Conservation (phyloP, 2,888 invertebrate genomes). For the Diloba caeruleocephala region DNA sequence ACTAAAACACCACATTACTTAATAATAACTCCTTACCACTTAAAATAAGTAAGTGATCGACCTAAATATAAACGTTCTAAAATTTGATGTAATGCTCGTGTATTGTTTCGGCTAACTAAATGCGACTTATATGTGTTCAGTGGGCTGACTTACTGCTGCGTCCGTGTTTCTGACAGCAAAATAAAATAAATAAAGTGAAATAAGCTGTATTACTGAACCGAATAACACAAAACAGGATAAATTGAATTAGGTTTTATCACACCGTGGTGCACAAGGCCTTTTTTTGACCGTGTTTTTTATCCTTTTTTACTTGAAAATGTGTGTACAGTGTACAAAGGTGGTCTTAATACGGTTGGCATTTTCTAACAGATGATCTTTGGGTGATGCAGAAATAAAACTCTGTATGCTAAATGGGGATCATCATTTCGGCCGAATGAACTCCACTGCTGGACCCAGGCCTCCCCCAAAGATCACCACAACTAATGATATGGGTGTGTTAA, state of each 20-base stretch:
- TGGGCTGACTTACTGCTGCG: slow-evolving; percentile 44
- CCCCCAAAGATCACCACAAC: too few relatives aligned
- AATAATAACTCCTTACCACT: slow-evolving; percentile 8
- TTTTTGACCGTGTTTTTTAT: too few relatives aligned
- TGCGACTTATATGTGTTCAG: slow-evolving; percentile 52
- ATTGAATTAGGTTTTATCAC: slow-evolving; percentile 34
- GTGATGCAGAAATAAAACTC: too few relatives aligned
- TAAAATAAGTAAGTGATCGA: slow-evolving; percentile 20
- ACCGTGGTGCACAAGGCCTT: slow-evolving; percentile 1
- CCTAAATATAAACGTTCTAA: slow-evolving; percentile 20
- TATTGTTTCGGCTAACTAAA: slow-evolving; percentile 41
- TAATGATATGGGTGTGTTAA: too few relatives aligned
- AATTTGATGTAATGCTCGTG: slow-evolving; percentile 18
- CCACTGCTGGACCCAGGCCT: too few relatives aligned
- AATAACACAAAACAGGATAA: slow-evolving; percentile 22
- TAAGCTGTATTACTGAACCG: slow-evolving; percentile 45
- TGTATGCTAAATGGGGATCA: too few relatives aligned
- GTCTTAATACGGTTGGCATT: too few relatives aligned
- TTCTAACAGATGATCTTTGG: too few relatives aligned
- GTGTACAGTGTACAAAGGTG: too few relatives aligned
- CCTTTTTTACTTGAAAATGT: too few relatives aligned
- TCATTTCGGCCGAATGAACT: too few relatives aligned
- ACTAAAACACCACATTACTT: too few relatives aligned
- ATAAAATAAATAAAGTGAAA: slow-evolving; percentile 60
- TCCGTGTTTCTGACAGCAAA: slow-evolving; percentile 63